These are phyloP conservation scores for Crypturellus tataupa DNA, from an alignment of 2,797 vertebrate genomes.

Conservation along the genomic window DNA sequence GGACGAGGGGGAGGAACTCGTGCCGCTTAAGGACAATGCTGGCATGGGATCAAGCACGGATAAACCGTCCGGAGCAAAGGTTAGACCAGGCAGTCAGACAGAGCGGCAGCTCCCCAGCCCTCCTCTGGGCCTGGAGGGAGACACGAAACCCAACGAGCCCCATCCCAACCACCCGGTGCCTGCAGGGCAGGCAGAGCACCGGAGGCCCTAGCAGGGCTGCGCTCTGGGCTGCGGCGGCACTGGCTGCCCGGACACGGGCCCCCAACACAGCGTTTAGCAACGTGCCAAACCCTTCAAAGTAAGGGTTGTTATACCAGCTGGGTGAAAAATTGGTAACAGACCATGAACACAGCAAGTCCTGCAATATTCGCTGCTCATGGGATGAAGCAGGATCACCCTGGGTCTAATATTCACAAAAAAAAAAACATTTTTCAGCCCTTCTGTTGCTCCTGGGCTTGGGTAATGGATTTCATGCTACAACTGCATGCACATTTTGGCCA, in stretches of 20 bases:
- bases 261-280: fast-evolving
- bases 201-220: fast-evolving
- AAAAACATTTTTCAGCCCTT: neutral
- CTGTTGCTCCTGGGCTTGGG: no score
- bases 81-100: fast-evolving
- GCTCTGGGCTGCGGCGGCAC: neutral
- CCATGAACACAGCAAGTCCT: neutral
- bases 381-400: neutral
- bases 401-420: neutral
- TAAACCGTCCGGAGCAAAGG: neutral
- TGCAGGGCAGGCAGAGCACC: fast-evolving
- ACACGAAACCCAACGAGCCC: fast-evolving
- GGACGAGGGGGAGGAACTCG: neutral
- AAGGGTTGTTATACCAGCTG: neutral
- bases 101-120: neutral
- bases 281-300: fast-evolving
- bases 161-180: fast-evolving
- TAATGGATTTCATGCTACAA: no score
- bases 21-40: neutral
- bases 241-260: neutral
- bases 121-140: neutral
- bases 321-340: neutral
- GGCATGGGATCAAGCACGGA: neutral
- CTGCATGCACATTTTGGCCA: neutral
- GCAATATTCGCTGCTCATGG: neutral